Conservation (phyloP, 2,113 vertebrate species). For the Urocolius indicus region DNA sequence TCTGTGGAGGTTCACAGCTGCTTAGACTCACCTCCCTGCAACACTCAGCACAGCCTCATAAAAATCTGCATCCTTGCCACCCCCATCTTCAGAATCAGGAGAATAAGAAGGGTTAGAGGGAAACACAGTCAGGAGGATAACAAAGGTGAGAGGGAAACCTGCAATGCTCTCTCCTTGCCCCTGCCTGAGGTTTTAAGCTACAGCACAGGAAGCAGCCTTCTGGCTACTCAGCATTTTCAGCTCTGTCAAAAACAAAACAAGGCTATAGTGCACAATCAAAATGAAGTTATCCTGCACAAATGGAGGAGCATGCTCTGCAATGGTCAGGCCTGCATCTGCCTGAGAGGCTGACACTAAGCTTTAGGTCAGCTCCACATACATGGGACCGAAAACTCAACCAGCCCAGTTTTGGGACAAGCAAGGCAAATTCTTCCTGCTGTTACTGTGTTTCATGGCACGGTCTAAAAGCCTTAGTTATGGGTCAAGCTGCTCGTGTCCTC, state of each 20-base stretch:
- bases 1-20: neutral
- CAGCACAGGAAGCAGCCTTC: neutral
- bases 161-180: neutral
- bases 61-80: neutral
- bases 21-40: neutral
- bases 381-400: neutral
- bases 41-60: neutral
- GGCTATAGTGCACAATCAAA: neutral
- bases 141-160: neutral
- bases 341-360: neutral
- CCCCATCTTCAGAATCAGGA: neutral
- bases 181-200: neutral
- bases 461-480: neutral
- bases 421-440: neutral
- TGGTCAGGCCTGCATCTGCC: neutral
- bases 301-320: neutral
- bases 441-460: neutral
- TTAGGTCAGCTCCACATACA: neutral
- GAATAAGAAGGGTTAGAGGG: neutral
- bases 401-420: neutral
- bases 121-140: neutral
- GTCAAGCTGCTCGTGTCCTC: neutral
- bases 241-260: neutral
- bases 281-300: neutral
- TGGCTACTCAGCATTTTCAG: neutral